Conservation (phyloP, 2,888 invertebrate genomes). For the Callyntrura sp. region DNA sequence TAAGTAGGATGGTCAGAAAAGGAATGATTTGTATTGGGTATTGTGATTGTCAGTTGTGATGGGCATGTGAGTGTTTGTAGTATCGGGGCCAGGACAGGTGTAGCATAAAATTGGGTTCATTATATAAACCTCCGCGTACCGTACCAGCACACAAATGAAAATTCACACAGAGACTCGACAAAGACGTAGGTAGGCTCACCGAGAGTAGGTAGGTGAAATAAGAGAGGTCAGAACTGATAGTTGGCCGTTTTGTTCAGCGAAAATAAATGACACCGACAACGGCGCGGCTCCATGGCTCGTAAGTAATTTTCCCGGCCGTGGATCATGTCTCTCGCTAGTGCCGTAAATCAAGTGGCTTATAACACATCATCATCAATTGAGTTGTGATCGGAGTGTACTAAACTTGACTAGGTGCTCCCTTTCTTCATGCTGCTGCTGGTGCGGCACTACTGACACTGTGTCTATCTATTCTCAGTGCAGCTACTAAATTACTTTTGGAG, state of each 20-base stretch:
- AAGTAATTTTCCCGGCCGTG: not conserved
- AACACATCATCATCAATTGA: constrained; percentile 16
- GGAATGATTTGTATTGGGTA: not conserved
- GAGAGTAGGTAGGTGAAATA: not conserved
- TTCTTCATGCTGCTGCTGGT: too few species aligned
- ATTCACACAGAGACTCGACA: too few species aligned
- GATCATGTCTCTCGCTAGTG: constrained; percentile 3
- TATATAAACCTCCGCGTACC: not conserved
- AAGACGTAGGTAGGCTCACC: not conserved
- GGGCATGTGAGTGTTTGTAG: not conserved
- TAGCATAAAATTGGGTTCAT: constrained; percentile 66
- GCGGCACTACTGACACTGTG: too few species aligned
- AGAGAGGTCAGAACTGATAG: not conserved
- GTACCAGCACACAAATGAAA: too few species aligned
- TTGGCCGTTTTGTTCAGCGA: not conserved
- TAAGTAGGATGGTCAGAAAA: not conserved
- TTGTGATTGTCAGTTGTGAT: not conserved
- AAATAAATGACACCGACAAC: constrained; percentile 29
- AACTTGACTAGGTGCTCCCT: too few species aligned
- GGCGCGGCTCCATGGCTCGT: not conserved
- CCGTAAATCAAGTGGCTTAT: constrained; percentile 27
- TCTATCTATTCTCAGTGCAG: not conserved
- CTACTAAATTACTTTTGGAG: constrained; percentile 10
- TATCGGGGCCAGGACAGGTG: not conserved
- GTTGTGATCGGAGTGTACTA: not conserved